A percentile compares a stretch with the other conserved stretches of the same genome.
phyloP scores from a whole-genome alignment of 2,888 invertebrate genomes.

The Molorchus minor region DNA sequence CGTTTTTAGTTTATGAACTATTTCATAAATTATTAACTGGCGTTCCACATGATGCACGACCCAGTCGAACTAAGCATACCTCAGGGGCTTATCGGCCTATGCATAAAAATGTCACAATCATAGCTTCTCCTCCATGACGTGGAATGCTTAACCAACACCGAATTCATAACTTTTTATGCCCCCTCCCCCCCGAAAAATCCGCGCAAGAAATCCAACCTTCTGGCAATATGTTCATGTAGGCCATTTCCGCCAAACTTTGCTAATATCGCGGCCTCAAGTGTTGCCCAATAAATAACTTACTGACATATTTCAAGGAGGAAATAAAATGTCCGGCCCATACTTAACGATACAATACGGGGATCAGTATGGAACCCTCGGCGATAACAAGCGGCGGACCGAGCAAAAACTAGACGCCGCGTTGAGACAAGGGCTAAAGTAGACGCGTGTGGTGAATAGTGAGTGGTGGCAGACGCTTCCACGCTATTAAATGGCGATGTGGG shows the following conservation, averaged over 20 bases:
- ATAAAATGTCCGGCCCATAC: constrained; percentile 15
- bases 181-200: not conserved
- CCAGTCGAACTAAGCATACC: not conserved
- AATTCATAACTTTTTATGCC: not conserved
- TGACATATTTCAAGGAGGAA: constrained; percentile 31
- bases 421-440: constrained; percentile 28
- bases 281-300: constrained; percentile 39
- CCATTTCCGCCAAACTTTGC: constrained; percentile 31
- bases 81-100: not conserved
- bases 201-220: not conserved
- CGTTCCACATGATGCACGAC: too few relatives aligned
- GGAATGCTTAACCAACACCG: constrained; percentile 6
- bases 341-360: not conserved
- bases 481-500: not conserved
- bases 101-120: not conserved
- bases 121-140: not conserved
- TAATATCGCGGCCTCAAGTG: constrained; percentile 33
- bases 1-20: too few relatives aligned
- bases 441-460: constrained; percentile 35
- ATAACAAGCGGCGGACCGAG: not conserved
- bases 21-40: too few relatives aligned
- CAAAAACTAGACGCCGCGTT: constrained; percentile 31
- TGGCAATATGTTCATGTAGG: constrained; percentile 12
- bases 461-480: constrained; percentile 15
- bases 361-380: constrained; percentile 12